These are phyloP conservation scores for Acrocephalus scirpaceus DNA, from an alignment of 2,797 vertebrate species.

Conservation along the genomic window DNA sequence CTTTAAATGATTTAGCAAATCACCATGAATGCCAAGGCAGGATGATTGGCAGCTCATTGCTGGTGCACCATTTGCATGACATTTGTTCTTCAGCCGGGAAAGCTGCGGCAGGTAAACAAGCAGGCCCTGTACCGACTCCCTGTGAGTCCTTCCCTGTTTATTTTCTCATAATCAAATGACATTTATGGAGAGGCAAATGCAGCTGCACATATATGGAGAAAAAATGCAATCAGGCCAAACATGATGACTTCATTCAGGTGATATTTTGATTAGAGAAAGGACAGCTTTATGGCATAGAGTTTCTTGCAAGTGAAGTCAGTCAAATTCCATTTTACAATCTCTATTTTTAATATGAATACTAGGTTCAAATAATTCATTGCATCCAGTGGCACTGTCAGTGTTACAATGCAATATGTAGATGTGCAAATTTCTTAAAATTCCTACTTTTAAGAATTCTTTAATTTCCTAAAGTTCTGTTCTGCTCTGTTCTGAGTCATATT, in stretches of 20 bases:
- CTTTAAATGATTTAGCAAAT: slow-evolving; percentile 95
- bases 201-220: slow-evolving; percentile 85
- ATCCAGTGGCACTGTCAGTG: neutral
- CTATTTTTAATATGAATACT: slow-evolving; percentile 65
- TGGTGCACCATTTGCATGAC: slow-evolving; percentile 98
- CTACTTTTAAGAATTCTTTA: neutral
- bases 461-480: neutral
- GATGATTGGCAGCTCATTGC: slow-evolving; percentile 96
- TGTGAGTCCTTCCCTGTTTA: slow-evolving; percentile 85
- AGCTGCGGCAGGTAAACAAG: slow-evolving; percentile 87
- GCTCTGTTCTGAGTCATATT: neutral
- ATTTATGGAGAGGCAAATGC: slow-evolving; percentile 86
- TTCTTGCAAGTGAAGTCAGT: slow-evolving; percentile 70
- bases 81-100: slow-evolving; percentile 90
- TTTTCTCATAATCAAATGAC: slow-evolving; percentile 91
- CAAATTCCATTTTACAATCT: slow-evolving; percentile 71
- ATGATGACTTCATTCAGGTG: slow-evolving; percentile 86
- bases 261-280: slow-evolving; percentile 85
- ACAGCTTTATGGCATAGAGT: slow-evolving; percentile 77
- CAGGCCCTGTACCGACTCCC: slow-evolving; percentile 82
- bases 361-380: slow-evolving; percentile 47
- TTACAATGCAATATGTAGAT: slow-evolving; percentile 26
- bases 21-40: slow-evolving; percentile 92
- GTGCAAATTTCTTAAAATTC: neutral
- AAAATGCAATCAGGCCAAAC: slow-evolving; percentile 85